A percentile compares a stretch with the other conserved stretches of the same genome.
phyloP scores from a whole-genome alignment of 2,113 vertebrate genomes.

The Apteryx mantelli region DNA sequence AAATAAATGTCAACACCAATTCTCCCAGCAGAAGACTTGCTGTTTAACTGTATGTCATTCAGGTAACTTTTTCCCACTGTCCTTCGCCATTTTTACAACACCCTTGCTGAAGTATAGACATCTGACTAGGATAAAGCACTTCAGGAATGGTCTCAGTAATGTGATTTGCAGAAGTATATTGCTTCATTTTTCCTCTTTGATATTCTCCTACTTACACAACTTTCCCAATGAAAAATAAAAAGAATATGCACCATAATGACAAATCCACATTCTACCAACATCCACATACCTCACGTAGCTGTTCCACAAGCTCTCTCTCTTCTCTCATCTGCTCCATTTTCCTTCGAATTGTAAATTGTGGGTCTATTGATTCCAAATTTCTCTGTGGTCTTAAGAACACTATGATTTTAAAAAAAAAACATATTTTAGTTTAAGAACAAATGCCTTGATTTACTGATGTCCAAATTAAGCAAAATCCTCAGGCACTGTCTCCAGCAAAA shows the following conservation, averaged over 20 bases:
- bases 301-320: conserved; percentile 82
- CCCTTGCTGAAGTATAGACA: background rate
- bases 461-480: background rate
- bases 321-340: conserved; percentile 96
- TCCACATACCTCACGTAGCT: conserved; percentile 85
- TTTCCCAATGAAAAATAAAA: background rate
- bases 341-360: conserved; percentile 93
- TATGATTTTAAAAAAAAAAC: conserved; percentile 49
- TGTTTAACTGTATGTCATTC: background rate
- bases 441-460: background rate
- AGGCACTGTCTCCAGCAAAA: background rate
- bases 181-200: background rate
- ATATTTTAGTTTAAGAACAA: background rate
- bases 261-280: background rate
- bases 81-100: background rate
- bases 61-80: background rate
- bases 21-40: background rate
- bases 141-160: background rate
- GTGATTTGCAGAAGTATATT: background rate
- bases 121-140: background rate
- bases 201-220: background rate
- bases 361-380: conserved; percentile 90
- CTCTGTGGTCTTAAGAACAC: conserved; percentile 91
- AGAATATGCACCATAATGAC: background rate
- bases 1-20: background rate